Evolutionary conservation across 2,113 vertebrate species (phyloP).

Genomic region (Plecturocebus donacophilus): DNA sequence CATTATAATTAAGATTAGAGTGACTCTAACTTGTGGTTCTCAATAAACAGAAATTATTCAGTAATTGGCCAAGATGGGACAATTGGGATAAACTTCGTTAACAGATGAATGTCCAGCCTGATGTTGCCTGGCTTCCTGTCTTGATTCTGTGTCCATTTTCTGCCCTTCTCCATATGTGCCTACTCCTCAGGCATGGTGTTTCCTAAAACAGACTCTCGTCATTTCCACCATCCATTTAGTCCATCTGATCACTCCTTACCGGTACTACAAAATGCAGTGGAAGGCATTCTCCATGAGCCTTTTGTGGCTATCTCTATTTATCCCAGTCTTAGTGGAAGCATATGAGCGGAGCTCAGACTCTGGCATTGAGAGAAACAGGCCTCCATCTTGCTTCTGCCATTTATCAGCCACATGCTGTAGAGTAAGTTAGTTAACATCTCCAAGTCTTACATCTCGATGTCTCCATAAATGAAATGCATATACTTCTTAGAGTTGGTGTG

Average conservation of each 20-base stretch:
- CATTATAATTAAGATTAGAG: neutral
- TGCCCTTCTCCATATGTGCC: neutral
- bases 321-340: rapidly evolving
- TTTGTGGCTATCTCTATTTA: neutral
- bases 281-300: neutral
- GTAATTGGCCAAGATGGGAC: neutral
- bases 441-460: neutral
- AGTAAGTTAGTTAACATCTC: neutral
- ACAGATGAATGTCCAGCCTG: neutral
- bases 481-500: neutral
- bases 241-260: neutral
- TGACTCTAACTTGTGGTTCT: neutral
- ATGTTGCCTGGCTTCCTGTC: neutral
- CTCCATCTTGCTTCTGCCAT: neutral
- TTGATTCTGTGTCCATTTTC: neutral
- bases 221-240: neutral
- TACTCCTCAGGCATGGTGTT: neutral
- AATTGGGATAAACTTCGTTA: neutral
- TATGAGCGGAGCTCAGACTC: neutral
- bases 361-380: neutral
- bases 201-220: neutral
- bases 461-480: no score
- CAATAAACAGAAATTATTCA: neutral
- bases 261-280: neutral
- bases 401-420: rapidly evolving